Base-by-base conservation (phyloP, 2,113 vertebrate genomes). In the Gymnarchus niloticus region DNA sequence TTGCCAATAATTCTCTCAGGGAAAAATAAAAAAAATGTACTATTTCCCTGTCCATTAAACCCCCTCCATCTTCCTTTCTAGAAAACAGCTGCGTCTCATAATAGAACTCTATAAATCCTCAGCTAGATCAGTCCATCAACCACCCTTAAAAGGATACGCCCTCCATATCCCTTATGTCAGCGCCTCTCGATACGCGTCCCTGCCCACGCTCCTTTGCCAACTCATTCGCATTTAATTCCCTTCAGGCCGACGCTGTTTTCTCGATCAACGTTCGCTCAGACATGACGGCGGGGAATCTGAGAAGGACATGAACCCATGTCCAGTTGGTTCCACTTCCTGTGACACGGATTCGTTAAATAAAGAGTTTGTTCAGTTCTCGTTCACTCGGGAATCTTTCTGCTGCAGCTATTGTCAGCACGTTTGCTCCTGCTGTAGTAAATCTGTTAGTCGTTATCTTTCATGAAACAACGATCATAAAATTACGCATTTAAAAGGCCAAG, bases 101-200 rank as follows among this genome's bases (percentile, higher is more conserved):
- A 84, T n/a, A 84, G 83, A 84, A 12, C 44, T 69, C 59, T 52
- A 65, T 84, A 84, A 69, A 84, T 52, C 83, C 17, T 33, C 7
- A 14, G 5, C 25, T 84, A 14, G n/a, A 84, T 49, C 83, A 0
- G 46, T 73, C 59, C 59, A 69, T 69, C 83, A 69, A 84, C 37
- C 83, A 69, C 59, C 25, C 21, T 8, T 59, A 33, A 23, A 25
- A 33, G 8, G 44, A 80, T 33, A 5, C 14, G 7, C 17, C 2
- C 28, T 46, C 46, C 57, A 1, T 14, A 69, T 6, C 9, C 41
- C 14, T 48, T 59, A 61, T 1, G n/a, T 54, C 52, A 37, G 52
- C 6, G 12, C 51, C 19, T n/a, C 25, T 17, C 56, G 4, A 46
- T 9, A 48, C 23, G 9, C 5, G 23, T 44, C 59, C 56, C 49